Evolutionary conservation across 2,888 invertebrate genomes (phyloP), one percentile per base, ranked within the genome.

Genomic region (Brachyptera putata): DNA sequence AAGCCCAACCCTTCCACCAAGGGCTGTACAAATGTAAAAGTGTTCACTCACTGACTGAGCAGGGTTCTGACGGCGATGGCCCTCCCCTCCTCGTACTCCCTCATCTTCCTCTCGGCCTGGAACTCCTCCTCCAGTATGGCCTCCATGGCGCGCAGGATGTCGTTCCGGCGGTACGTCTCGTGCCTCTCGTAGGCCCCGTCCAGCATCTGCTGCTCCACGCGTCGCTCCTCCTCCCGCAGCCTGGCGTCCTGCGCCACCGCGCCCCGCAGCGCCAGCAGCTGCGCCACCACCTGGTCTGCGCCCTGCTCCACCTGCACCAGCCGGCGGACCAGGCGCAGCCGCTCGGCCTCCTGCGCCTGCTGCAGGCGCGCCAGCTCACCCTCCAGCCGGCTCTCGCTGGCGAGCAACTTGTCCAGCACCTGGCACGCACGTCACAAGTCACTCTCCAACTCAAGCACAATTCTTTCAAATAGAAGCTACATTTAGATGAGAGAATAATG

Each of bases 141-240:
- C 70, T 86, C 81, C 87, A 89, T 89, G 49, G 85, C 84, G 69
- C 76, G 62, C 49, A 89, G 75, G 57, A 87, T 82, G 72, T 89
- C 87, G 69, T 80, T 78, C 71, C 84, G 86, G 65, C 80, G 80
- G 30, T 87, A 73, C 69, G 77, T 72, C 61, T 72, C 73, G 67
- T 77, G 76, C 64, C 77, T 72, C 14, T 75, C 71, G 61, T 76
- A 74, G 61, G 73, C 57, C 63, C 68, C 58, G 16, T 77, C 82
- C 43, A 88, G 73, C 50, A 88, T 69, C 60, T 80, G 77, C 67
- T 86, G 80, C 71, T 87, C 85, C 73, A 87, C 86, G 60, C 79
- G 74, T 65, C 80, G 80, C 68, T 88, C 88, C 71, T 81, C 80
- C 67, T 86, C 85, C 30, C 13, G 2, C 25, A 86, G 70, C 61